Evolutionary conservation across 2,888 invertebrate species (phyloP), one percentile per base, ranked within the genome.

Genomic region (Zaprionus bogoriensis): DNA sequence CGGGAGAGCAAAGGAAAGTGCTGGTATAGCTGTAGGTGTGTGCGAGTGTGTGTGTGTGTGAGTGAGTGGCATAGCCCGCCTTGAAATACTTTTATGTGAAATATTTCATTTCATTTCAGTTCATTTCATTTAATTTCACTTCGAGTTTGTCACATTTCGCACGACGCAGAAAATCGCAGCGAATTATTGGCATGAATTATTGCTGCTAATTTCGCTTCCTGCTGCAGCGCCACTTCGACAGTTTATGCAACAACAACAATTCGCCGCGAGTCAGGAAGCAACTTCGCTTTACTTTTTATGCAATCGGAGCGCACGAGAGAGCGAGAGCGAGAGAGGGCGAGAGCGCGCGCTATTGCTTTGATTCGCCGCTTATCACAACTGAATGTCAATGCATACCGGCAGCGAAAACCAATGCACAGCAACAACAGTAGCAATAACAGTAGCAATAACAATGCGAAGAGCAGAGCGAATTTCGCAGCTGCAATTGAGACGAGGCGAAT

Each of bases 221-320:
- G 84, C 53, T 83, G 75, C 48, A 44, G 46, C 38, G 69, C 85
- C 74, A n/a, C n/a, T 61, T 72, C 64, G 78, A 72, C 78, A 84
- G 67, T 81, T 83, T 80, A 86, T 81, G 86, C 80, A 86, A 80
- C 64, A n/a, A n/a, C 47, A 28, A 42, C 25, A 38, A 48, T 57
- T 41, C 28, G 57, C 46, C 28, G 10, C 30, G 30, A 68, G 51
- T 65, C 86, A 76, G 80, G 80, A 82, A 80, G 74, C 58, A 52
- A 68, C 64, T 80, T 80, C 75, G 63, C 83, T 77, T 81, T 69
- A 85, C 86, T 83, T 83, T 86, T 86, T 81, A 81, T 81, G 84
- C 81, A 80, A 86, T 59, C 61, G 53, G 67, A 67, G 76, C 54
- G 66, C 65, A 39, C 64, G 45, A 59, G 48, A 20, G 47, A 23